phyloP scores from a whole-genome alignment of 2,113 vertebrate genomes.

The Neolamprologus modestus region DNA sequence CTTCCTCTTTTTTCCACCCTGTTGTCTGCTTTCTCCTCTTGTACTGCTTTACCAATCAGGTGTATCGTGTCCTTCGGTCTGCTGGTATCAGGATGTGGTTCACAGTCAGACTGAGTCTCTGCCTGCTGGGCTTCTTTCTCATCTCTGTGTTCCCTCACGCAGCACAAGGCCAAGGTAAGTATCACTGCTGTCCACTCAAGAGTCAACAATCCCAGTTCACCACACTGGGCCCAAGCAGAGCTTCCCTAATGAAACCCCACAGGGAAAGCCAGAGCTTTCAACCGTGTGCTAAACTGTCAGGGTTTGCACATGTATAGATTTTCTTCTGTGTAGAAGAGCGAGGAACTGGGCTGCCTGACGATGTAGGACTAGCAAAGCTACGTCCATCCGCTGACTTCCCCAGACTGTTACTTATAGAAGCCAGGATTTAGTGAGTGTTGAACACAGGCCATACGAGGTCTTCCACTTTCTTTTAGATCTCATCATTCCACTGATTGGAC shows the following conservation, averaged over 20 bases:
- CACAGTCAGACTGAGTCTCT: conserved; percentile 1
- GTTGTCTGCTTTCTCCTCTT: background rate
- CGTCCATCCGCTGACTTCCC: accelerated
- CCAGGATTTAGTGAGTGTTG: background rate
- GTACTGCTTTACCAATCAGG: background rate
- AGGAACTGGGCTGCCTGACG: accelerated
- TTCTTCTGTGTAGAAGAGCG: background rate
- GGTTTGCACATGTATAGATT: background rate
- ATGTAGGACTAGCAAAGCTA: background rate
- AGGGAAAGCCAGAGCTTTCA: background rate
- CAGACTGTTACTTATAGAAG: background rate
- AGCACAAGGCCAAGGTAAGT: conserved; percentile 58
- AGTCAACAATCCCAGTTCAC: background rate
- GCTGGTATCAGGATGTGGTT: conserved; percentile 44
- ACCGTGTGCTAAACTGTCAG: background rate
- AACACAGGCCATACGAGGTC: background rate
- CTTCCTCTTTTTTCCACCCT: background rate
- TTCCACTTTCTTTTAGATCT: background rate
- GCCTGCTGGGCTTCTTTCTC: conserved; percentile 47
- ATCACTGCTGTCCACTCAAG: background rate
- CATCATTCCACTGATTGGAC: background rate
- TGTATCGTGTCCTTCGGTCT: background rate
- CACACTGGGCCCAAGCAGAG: background rate
- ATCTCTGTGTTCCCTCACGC: conserved; percentile 25
- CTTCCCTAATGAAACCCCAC: background rate